These are phyloP conservation scores for Ascaphus truei DNA, from an alignment of 2,113 vertebrate species.

Conservation along the genomic window DNA sequence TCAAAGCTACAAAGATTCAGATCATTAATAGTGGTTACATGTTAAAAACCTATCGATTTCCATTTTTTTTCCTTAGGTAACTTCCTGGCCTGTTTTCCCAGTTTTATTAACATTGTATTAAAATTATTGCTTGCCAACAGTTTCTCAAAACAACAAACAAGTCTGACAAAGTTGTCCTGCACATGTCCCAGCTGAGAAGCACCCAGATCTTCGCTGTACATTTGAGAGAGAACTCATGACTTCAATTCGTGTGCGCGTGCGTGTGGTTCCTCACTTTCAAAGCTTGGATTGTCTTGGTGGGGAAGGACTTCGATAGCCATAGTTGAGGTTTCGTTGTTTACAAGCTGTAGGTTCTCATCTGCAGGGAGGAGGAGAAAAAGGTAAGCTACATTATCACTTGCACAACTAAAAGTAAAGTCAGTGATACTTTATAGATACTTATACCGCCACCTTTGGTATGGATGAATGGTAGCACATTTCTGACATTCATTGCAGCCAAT, in stretches of 20 bases:
- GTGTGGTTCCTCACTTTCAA: slow-evolving; percentile 70
- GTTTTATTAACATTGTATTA: neutral
- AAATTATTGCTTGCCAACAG: neutral
- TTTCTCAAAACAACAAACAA: neutral
- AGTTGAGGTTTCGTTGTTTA: slow-evolving; percentile 55
- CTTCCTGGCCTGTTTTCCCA: neutral
- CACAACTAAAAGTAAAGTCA: too few relatives aligned
- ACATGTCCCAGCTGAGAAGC: neutral
- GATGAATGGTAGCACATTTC: too few relatives aligned
- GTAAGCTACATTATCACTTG: too few relatives aligned
- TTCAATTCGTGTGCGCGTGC: slow-evolving; percentile 43
- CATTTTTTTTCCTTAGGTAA: neutral
- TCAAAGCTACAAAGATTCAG: neutral
- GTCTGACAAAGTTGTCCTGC: neutral
- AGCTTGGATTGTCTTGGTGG: slow-evolving; percentile 79
- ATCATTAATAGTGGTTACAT: neutral
- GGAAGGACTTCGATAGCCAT: slow-evolving; percentile 54
- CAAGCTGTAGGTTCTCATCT: slow-evolving; percentile 60
- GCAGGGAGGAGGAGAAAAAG: neutral
- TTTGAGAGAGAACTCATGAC: slow-evolving; percentile 41
- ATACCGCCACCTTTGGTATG: too few relatives aligned
- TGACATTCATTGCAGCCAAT: too few relatives aligned
- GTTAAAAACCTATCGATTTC: neutral
- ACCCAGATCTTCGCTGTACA: neutral
- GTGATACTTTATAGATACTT: too few relatives aligned